Percentiles rank a stretch among this genome's conserved stretches.
phyloP scores from a whole-genome alignment of 2,113 vertebrate species.

The Ornithorhynchus anatinus region DNA sequence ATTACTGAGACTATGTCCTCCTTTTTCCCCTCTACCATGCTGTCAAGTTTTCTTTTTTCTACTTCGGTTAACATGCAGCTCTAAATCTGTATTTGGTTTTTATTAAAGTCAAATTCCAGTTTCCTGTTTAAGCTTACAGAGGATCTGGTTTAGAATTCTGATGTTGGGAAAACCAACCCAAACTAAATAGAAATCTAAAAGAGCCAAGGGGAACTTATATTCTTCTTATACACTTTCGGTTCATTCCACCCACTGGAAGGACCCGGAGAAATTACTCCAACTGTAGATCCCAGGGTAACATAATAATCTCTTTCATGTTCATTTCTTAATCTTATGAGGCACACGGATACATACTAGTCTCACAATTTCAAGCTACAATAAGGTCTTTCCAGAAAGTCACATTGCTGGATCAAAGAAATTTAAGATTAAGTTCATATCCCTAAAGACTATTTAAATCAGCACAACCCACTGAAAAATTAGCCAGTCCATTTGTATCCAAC shows the following conservation, averaged over 20 bases:
- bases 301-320: rapidly evolving
- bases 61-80: background rate
- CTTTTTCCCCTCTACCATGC: background rate
- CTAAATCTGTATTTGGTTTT: background rate
- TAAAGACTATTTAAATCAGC: background rate
- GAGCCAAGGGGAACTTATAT: rapidly evolving
- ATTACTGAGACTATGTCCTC: background rate
- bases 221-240: background rate
- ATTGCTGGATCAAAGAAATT: background rate
- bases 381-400: background rate
- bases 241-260: background rate
- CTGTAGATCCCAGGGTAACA: background rate
- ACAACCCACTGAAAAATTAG: background rate
- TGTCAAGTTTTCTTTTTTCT: background rate
- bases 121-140: background rate
- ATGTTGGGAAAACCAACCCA: background rate
- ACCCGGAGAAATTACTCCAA: background rate
- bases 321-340: background rate
- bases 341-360: background rate
- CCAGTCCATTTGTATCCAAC: conserved; percentile 9
- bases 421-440: background rate
- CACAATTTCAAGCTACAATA: background rate
- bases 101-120: background rate
- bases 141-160: background rate
- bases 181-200: background rate